These are phyloP conservation scores for Varanus komodoensis DNA, from an alignment of 2,113 vertebrate genomes.

Conservation along the genomic window DNA sequence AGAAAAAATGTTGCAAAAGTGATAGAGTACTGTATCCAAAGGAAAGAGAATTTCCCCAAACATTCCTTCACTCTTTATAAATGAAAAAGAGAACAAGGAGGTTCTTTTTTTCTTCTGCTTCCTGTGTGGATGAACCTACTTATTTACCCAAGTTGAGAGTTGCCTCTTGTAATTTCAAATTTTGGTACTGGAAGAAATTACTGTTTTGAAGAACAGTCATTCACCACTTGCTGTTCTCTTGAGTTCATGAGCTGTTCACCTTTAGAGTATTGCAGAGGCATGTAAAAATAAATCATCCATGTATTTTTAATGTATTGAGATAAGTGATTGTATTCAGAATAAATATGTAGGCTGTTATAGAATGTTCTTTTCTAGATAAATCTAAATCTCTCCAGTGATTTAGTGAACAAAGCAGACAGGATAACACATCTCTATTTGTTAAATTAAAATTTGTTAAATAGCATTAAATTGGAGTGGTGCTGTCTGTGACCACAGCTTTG, in stretches of 20 bases:
- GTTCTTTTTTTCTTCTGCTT: constrained; percentile 45
- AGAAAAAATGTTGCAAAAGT: constrained; percentile 50
- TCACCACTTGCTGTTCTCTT: constrained; percentile 46
- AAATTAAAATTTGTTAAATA: neutral
- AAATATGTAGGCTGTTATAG: constrained; percentile 20
- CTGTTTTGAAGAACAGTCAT: constrained; percentile 47
- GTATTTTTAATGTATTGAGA: constrained; percentile 44
- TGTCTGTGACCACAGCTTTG: neutral
- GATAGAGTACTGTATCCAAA: constrained; percentile 52
- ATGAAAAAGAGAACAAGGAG: constrained; percentile 46
- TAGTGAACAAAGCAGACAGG: constrained; percentile 8
- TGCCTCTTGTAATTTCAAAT: constrained; percentile 8
- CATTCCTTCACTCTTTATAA: constrained; percentile 25
- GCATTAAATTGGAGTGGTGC: neutral
- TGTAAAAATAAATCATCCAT: constrained; percentile 34
- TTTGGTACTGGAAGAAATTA: constrained; percentile 45
- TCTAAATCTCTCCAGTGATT: neutral
- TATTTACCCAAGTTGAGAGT: constrained; percentile 37
- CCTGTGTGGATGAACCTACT: constrained; percentile 29
- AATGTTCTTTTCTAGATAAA: constrained; percentile 23
- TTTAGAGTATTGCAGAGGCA: constrained; percentile 20
- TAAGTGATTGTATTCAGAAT: constrained; percentile 20
- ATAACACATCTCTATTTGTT: neutral
- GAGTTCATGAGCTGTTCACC: constrained; percentile 22
- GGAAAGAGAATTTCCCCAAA: neutral